phyloP scores from a whole-genome alignment of 64 coral and sea anemone species.

The Montipora cactus region DNA sequence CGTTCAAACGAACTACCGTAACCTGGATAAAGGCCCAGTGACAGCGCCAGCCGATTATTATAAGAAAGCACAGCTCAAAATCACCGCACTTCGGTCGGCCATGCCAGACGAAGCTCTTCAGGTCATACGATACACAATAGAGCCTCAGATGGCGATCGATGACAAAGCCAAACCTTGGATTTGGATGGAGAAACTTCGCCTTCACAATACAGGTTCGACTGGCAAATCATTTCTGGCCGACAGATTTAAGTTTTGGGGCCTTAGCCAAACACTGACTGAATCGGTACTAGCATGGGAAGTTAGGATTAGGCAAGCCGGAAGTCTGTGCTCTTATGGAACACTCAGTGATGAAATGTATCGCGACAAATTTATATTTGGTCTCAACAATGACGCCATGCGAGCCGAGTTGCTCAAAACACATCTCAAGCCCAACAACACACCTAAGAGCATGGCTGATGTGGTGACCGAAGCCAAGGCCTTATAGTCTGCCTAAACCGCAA shows the following conservation, averaged over 20 bases:
- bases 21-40: constrained; percentile 4
- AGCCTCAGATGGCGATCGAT: background rate
- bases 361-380: constrained; percentile 64
- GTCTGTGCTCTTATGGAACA: constrained; percentile 2
- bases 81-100: constrained; percentile 33
- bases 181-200: constrained; percentile 31
- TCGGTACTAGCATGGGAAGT: constrained; percentile 56
- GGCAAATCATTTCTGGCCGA: constrained; percentile 4
- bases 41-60: background rate
- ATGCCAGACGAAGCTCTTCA: constrained; percentile 44
- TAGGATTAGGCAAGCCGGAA: background rate
- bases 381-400: constrained; percentile 10
- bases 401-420: constrained; percentile 63
- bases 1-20: background rate
- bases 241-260: constrained; percentile 67
- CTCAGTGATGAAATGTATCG: constrained; percentile 8
- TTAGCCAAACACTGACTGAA: background rate
- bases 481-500: constrained; percentile 32
- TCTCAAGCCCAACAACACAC: constrained; percentile 17
- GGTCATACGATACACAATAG: constrained; percentile 26
- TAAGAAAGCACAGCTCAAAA: constrained; percentile 35
- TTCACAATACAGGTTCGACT: constrained; percentile 16
- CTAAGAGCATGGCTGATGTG: constrained; percentile 26
- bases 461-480: constrained; percentile 33
- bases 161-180: constrained; percentile 28